Conservation (phyloP, 2,113 vertebrate species). For the human region DNA sequence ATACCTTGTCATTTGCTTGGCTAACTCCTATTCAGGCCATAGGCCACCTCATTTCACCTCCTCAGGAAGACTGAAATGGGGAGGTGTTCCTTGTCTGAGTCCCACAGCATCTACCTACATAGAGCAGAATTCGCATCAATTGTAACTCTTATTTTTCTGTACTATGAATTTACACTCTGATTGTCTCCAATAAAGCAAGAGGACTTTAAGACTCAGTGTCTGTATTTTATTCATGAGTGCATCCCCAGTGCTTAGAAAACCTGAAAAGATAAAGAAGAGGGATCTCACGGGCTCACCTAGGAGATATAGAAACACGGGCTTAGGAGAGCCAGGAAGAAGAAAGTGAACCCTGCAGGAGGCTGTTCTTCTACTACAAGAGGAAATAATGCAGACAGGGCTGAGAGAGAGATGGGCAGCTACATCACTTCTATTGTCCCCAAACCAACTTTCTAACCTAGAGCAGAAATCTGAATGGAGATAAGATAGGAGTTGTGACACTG, state of each 20-base stretch:
- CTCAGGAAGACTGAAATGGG: background rate
- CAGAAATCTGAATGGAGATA: background rate
- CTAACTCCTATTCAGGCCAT: background rate
- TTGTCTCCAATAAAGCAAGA: background rate
- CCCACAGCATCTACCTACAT: background rate
- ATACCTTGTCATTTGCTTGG: background rate
- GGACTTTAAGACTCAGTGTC: background rate
- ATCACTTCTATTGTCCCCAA: background rate
- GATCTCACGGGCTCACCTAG: background rate
- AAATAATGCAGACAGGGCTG: background rate
- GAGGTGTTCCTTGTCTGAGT: background rate
- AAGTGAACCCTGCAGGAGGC: background rate
- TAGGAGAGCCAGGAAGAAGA: background rate
- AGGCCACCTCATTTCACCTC: background rate
- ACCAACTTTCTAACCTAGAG: background rate
- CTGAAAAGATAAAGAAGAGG: background rate
- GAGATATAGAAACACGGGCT: background rate
- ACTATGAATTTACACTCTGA: background rate
- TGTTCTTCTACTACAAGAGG: background rate
- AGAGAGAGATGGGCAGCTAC: background rate
- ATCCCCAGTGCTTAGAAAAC: background rate
- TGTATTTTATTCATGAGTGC: background rate
- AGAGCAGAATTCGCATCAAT: background rate
- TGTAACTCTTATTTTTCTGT: background rate
- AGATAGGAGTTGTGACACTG: background rate